Evolutionary conservation across 2,113 vertebrate species (phyloP), one percentile per base, ranked within the genome.

Genomic region (Oncorhynchus kisutch): DNA sequence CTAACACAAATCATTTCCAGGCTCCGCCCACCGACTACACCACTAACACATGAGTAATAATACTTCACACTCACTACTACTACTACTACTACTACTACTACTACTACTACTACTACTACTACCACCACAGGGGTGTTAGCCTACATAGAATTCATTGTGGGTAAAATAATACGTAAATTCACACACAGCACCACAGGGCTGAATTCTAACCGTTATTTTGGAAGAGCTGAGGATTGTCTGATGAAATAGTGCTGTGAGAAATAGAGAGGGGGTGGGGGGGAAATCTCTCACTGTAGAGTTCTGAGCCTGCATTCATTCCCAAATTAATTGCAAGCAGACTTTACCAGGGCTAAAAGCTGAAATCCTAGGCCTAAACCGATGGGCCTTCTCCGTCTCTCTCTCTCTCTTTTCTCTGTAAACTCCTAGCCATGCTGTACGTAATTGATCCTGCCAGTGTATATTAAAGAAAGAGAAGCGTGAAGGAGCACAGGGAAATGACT

Each of bases 371-470:
- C 83, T 82, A 85, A 85, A 76, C 83, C 75, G 87, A 73, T 57
- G 78, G 76, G 84, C 73, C 72, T 68, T 74, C 79, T 83, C 81
- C 73, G 75, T 81, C 12, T 18, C 18, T 24, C 16, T 62, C 16
- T 62, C 59, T 24, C 59, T 22, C n/a, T 9, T 45, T 45, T 45
- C 76, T 72, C 71, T 80, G 83, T 89, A 76, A 87, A 89, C 82
- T 22, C 74, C 76, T 72, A 73, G 57, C 77, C 81, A 85, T 85
- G 84, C 90, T 90, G 89, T 92, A 82, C 88, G 90, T 93, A 87
- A 92, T 92, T 90, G 87, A 90, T 88, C 82, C 84, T 85, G 85
- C 87, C 83, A 86, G 86, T 84, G 78, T 89, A 81, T 84, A 85
- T 87, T 85, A 74, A 77, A 81, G 76, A 85, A 31, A 62, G 7